phyloP scores from a whole-genome alignment of 2,113 vertebrate genomes.

The Benitochromis conjunctus region DNA sequence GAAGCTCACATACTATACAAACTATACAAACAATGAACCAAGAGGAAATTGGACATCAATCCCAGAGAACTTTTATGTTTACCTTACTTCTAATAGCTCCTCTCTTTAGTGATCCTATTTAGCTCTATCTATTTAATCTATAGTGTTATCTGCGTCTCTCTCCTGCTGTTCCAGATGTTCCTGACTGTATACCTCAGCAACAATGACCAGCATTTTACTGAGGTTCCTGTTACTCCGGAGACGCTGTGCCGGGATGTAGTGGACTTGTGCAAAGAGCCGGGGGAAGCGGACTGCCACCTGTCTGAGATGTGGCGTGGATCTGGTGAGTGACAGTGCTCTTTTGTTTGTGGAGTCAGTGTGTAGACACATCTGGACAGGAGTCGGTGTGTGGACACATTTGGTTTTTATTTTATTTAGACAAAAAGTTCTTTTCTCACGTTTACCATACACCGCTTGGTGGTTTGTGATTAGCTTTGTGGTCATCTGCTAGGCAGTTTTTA shows the following conservation, averaged over 20 bases:
- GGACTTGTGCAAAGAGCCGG: conserved; percentile 93
- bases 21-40: neutral
- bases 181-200: conserved; percentile 98
- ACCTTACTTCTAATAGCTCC: neutral
- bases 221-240: conserved; percentile 93
- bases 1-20: neutral
- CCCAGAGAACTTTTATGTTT: neutral
- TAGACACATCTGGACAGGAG: neutral
- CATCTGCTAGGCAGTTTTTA: conserved; percentile 5
- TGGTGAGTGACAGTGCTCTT: conserved; percentile 70
- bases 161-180: conserved; percentile 83
- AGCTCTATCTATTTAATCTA: neutral
- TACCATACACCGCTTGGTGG: neutral
- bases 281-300: conserved; percentile 88
- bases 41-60: neutral
- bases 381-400: neutral
- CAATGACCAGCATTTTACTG: conserved; percentile 96
- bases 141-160: neutral
- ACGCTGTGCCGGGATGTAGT: conserved; percentile 93
- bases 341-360: neutral
- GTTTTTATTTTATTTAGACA: conserved; percentile 5
- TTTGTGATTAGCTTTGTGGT: conserved; percentile 27
- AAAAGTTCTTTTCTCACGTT: conserved; percentile 23
- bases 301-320: conserved; percentile 92
- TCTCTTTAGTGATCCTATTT: neutral